Base-by-base conservation (phyloP, 2,113 vertebrate species). In the Triplophysa dalaica region DNA sequence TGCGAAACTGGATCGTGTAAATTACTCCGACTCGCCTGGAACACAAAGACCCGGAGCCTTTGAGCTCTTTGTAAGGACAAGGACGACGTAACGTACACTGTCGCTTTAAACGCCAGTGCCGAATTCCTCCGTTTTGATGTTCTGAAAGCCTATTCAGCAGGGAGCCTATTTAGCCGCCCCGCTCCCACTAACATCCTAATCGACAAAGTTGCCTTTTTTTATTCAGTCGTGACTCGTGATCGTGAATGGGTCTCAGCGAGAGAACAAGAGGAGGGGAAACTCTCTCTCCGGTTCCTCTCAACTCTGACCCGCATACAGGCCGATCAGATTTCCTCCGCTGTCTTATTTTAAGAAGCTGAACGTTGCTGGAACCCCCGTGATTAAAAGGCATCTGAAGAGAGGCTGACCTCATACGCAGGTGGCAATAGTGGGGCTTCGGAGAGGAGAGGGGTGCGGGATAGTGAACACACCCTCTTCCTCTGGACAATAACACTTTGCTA, bases 341-440 rank as follows among this genome's bases (percentile, higher is more conserved):
- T 86, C 87, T 87, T 86, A 86, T 88, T 84, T 87, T 85, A 84
- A 85, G 81, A 83, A 78, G 78, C 5, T 74, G 75, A 84, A 76
- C 69, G 60, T 77, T 73, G 80, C 87, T 84, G 77, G 84, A 80
- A 76, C 73, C 60, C 17, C 68, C 78, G 83, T 88, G 86, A 91
- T 91, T 90, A 90, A 91, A 92, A 92, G 87, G 83, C 81, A 64
- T 58, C 74, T 82, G 81, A 87, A 81, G 83, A 78, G 82, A 54
- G 82, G 61, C 76, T 86, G 89, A 90, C 87, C 87, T 88, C 81
- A 62, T 82, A 67, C 81, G 69, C 83, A 65, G 52, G 81, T 60
- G 79, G 85, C 56, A 63, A 87, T 79, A 86, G 86, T 79, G 83
- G 70, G 83, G 82, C 78, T 79, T 87, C 85, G 82, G 73, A 73